Conservation (phyloP, 1,140 invertebrate genomes). For the Amphibalanus amphitrite region DNA sequence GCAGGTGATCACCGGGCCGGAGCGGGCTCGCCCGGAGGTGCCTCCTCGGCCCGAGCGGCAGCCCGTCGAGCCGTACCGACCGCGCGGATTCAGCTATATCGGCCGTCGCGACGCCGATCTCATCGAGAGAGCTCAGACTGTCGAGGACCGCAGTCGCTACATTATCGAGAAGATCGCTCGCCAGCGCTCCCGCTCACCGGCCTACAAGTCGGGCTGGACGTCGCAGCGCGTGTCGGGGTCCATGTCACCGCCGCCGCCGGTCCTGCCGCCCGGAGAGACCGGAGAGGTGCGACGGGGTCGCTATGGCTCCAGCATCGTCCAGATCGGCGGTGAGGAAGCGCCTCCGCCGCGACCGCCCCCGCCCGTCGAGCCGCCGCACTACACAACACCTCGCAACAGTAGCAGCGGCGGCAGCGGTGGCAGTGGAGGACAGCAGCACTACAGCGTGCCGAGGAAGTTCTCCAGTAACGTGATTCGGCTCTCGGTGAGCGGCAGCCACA, state of each 20-base stretch:
- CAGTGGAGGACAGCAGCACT: neutral
- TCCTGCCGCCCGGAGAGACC: neutral
- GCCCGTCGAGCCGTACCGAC: neutral
- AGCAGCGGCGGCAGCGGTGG: neutral
- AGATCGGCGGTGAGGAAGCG: neutral
- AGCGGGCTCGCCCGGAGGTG: neutral
- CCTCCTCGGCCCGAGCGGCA: neutral
- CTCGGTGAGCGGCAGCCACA: neutral
- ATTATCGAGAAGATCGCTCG: slow-evolving; percentile 1
- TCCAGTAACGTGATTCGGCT: neutral
- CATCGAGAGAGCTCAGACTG: neutral
- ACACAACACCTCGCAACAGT: neutral
- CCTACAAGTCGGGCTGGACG: neutral
- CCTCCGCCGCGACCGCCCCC: too few relatives aligned
- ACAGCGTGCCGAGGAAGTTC: neutral
- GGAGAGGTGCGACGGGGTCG: neutral
- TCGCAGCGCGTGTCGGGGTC: neutral
- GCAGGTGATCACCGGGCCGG: neutral
- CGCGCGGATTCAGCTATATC: neutral
- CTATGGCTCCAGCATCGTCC: neutral
- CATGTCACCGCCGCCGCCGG: neutral
- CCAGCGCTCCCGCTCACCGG: neutral
- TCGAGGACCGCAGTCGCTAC: slow-evolving; percentile 2
- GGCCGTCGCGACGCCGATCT: neutral
- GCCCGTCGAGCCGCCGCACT: neutral